These are phyloP conservation scores for Leptobrachium ailaonicum DNA, from an alignment of 2,113 vertebrate species.

Conservation along the genomic window DNA sequence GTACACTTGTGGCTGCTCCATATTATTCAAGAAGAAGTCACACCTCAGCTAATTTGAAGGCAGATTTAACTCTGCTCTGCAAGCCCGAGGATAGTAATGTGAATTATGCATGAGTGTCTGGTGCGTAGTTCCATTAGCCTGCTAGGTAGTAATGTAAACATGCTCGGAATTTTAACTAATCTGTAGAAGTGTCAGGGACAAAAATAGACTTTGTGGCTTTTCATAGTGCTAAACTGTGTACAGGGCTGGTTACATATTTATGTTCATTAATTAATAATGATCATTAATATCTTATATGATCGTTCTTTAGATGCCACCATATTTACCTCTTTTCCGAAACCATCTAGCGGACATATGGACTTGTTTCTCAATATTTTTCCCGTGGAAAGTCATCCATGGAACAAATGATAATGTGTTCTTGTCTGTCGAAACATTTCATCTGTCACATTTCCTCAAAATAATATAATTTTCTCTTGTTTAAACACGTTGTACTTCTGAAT, in stretches of 20 bases:
- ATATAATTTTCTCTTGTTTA: too few relatives aligned
- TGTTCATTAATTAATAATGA: constrained; percentile 18
- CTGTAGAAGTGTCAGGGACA: constrained; percentile 70
- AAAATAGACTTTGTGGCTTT: constrained; percentile 75
- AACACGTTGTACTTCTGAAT: too few relatives aligned
- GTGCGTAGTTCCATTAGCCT: constrained; percentile 73
- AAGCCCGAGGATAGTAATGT: constrained; percentile 77
- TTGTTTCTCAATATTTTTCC: background rate
- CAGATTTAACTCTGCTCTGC: constrained; percentile 73
- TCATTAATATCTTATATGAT: constrained; percentile 7
- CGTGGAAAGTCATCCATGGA: too few relatives aligned
- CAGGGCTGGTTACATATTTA: constrained; percentile 33
- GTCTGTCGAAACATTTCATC: too few relatives aligned
- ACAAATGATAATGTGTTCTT: too few relatives aligned
- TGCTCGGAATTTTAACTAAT: constrained; percentile 79
- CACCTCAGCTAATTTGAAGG: constrained; percentile 73
- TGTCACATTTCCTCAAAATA: too few relatives aligned
- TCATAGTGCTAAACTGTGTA: constrained; percentile 25
- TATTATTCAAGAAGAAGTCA: constrained; percentile 73
- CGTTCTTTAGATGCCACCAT: constrained; percentile 17
- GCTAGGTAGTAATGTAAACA: constrained; percentile 76
- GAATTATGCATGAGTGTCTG: constrained; percentile 82
- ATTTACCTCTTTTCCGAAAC: background rate
- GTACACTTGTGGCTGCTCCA: constrained; percentile 59
- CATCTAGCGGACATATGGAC: background rate